These are phyloP conservation scores for Reinhardtius hippoglossoides DNA, from an alignment of 2,113 vertebrate species.

Conservation along the genomic window DNA sequence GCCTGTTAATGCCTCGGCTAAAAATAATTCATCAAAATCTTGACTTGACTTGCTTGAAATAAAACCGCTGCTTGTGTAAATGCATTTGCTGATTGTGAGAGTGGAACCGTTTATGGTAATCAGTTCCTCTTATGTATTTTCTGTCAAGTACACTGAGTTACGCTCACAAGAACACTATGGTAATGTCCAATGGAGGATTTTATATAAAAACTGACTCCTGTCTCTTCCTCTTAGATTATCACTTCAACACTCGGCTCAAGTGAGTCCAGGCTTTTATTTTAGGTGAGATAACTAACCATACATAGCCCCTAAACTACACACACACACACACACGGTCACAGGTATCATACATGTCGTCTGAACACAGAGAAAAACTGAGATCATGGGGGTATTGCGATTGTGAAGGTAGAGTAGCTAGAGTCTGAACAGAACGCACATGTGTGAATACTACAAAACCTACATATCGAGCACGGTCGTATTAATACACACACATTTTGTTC, in stretches of 20 bases:
- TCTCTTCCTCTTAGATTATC: slow-evolving; percentile 62
- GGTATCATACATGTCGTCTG: slow-evolving; percentile 18
- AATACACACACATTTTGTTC: slow-evolving; percentile 7
- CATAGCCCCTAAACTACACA: too few species aligned
- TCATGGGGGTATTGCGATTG: neutral
- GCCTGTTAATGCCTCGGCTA: slow-evolving; percentile 12
- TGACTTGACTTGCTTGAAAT: slow-evolving; percentile 7
- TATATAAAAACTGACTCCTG: neutral
- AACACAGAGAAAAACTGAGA: too few species aligned
- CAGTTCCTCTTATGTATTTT: slow-evolving; percentile 16
- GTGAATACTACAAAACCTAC: slow-evolving; percentile 5
- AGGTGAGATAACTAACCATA: slow-evolving; percentile 71
- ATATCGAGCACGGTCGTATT: slow-evolving; percentile 16
- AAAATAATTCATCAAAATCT: slow-evolving; percentile 50
- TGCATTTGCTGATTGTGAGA: slow-evolving; percentile 27
- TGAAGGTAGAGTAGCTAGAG: slow-evolving; percentile 52
- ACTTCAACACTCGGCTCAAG: slow-evolving; percentile 53
- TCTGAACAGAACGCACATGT: slow-evolving; percentile 21
- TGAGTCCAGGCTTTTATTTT: slow-evolving; percentile 71
- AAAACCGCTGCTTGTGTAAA: slow-evolving; percentile 34
- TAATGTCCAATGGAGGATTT: too few species aligned
- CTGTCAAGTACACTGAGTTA: neutral
- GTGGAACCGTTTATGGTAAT: slow-evolving; percentile 32
- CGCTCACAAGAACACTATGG: neutral
- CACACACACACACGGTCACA: neutral